Conservation (phyloP, 2,888 invertebrate species). For the Phymatocera aterrima region DNA sequence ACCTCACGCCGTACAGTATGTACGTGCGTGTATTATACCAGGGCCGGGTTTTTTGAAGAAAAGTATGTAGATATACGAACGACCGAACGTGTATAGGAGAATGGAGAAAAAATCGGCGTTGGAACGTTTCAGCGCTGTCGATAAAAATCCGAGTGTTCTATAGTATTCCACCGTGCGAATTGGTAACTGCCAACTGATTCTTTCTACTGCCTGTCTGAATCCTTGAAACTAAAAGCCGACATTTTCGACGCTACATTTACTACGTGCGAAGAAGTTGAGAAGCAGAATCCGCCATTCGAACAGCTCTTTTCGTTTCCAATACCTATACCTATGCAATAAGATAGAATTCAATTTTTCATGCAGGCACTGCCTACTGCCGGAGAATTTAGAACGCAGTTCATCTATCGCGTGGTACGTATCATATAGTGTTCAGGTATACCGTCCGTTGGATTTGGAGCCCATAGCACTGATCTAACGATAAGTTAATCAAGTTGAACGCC, state of each 20-base stretch:
- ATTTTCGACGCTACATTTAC: slow-evolving; percentile 21
- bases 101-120: not conserved
- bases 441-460: not conserved
- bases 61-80: not conserved
- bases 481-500: slow-evolving; percentile 37
- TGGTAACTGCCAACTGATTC: too few relatives aligned
- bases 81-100: not conserved
- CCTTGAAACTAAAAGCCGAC: slow-evolving; percentile 24
- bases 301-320: not conserved
- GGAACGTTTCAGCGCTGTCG: slow-evolving; percentile 31
- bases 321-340: not conserved
- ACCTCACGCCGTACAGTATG: not conserved
- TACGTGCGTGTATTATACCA: too few relatives aligned
- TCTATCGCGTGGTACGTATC: too few relatives aligned
- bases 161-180: not conserved
- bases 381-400: too few relatives aligned
- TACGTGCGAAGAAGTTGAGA: not conserved
- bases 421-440: too few relatives aligned
- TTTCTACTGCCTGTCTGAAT: slow-evolving; percentile 32
- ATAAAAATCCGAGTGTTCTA: slow-evolving; percentile 36
- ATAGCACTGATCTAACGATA: slow-evolving; percentile 29
- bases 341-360: too few relatives aligned
- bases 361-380: too few relatives aligned
- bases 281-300: not conserved
- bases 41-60: too few relatives aligned